Conservation (phyloP, 1,140 invertebrate species). For the Drosophila obscura region DNA sequence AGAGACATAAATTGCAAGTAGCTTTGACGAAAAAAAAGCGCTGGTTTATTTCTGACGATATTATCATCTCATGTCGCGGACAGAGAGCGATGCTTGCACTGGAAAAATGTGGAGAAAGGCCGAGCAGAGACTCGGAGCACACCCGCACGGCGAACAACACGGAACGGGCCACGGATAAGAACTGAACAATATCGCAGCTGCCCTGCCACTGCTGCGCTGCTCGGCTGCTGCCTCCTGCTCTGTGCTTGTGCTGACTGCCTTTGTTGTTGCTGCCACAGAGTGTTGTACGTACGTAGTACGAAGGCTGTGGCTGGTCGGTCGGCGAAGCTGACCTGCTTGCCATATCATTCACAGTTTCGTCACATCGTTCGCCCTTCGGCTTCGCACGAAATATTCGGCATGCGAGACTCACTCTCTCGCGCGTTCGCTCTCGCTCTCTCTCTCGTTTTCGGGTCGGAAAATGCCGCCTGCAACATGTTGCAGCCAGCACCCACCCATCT, state of each 20-base stretch:
- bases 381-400: not conserved
- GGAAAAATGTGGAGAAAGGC: not conserved
- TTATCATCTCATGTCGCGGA: not conserved
- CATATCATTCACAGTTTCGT: slow-evolving; percentile 32
- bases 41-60: not conserved
- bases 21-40: slow-evolving; percentile 18
- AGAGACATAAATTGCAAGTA: slow-evolving; percentile 46
- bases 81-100: slow-evolving; percentile 3
- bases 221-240: slow-evolving; percentile 21
- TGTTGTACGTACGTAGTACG: not conserved
- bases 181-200: slow-evolving; percentile 41
- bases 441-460: not conserved
- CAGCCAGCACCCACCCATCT: slow-evolving; percentile 10
- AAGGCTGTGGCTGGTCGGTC: slow-evolving; percentile 6
- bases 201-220: slow-evolving; percentile 19
- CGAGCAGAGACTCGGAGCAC: slow-evolving; percentile 7
- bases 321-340: not conserved
- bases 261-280: slow-evolving; percentile 4
- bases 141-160: slow-evolving; percentile 57
- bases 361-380: slow-evolving; percentile 12
- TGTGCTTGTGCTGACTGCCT: not conserved
- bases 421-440: slow-evolving; percentile 8
- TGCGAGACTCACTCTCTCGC: not conserved
- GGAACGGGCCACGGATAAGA: slow-evolving; percentile 51
- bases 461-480: slow-evolving; percentile 10